These are phyloP conservation scores for Catotricha subobsoleta DNA, from an alignment of 2,888 invertebrate genomes.

Conservation along the genomic window DNA sequence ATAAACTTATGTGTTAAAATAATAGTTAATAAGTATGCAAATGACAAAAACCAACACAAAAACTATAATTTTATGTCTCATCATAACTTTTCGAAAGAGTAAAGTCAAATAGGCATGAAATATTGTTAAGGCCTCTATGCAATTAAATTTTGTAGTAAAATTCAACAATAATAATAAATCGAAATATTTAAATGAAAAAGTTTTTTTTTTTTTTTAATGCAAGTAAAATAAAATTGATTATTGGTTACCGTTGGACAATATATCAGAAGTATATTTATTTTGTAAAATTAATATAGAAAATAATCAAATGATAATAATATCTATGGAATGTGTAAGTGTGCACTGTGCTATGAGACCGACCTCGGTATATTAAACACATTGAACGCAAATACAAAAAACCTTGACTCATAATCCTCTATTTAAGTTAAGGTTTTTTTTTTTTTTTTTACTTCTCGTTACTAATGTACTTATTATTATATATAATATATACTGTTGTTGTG, in stretches of 20 bases:
- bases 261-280: neutral
- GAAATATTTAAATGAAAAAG: too few species aligned
- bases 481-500: neutral
- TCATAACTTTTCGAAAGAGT: too few species aligned
- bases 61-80: too few species aligned
- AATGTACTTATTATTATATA: neutral
- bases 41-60: too few species aligned
- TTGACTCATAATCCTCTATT: conserved; percentile 7
- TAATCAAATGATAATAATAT: conserved; percentile 5
- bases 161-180: too few species aligned
- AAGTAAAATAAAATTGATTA: neutral
- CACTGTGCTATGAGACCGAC: conserved; percentile 1
- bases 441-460: neutral
- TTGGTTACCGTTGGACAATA: neutral
- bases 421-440: neutral
- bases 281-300: neutral
- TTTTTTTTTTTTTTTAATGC: too few species aligned
- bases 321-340: conserved; percentile 1
- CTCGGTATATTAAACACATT: conserved; percentile 6
- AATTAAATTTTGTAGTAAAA: too few species aligned
- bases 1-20: too few species aligned
- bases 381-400: conserved; percentile 6
- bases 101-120: too few species aligned
- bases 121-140: too few species aligned
- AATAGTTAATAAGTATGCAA: too few species aligned